A percentile compares a stretch with the other conserved stretches of the same genome.
phyloP scores from a whole-genome alignment of 2,797 vertebrate species.

The Tragopan temminckii region DNA sequence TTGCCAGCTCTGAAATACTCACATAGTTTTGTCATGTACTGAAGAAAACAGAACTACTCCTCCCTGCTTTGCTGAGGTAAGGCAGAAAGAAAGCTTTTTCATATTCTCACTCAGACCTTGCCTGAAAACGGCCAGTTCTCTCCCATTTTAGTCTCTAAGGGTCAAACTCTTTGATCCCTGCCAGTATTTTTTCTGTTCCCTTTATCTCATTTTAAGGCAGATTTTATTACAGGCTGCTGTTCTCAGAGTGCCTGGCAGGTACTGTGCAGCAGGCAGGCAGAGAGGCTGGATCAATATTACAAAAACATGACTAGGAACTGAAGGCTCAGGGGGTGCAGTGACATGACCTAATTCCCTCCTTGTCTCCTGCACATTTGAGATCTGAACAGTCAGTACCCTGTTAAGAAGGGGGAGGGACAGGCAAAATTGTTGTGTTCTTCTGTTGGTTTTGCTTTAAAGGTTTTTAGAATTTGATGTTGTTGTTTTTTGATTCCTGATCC shows the following conservation, averaged over 20 bases:
- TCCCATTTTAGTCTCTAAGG: neutral
- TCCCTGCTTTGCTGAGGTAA: neutral
- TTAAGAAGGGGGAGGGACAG: neutral
- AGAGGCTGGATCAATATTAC: conserved; percentile 31
- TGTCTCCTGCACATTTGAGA: neutral
- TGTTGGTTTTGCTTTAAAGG: neutral
- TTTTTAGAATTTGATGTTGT: neutral
- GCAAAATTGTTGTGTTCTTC: neutral
- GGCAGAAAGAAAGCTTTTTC: neutral
- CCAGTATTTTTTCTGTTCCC: conserved; percentile 11
- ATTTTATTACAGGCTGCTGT: conserved; percentile 47
- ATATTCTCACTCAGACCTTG: neutral
- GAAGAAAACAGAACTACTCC: neutral
- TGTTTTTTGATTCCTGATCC: neutral
- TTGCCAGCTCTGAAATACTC: neutral
- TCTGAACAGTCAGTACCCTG: neutral
- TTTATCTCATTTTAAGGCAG: conserved; percentile 50
- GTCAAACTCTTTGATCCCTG: conserved; percentile 58
- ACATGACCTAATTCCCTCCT: conserved; percentile 26
- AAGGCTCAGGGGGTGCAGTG: neutral
- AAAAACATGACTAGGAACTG: neutral
- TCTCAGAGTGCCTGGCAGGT: conserved; percentile 5
- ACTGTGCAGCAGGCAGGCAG: neutral
- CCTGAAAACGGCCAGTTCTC: neutral
- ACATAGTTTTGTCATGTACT: neutral